Evolutionary conservation across 2,797 vertebrate genomes (phyloP).

Genomic region (Channallabes apus): DNA sequence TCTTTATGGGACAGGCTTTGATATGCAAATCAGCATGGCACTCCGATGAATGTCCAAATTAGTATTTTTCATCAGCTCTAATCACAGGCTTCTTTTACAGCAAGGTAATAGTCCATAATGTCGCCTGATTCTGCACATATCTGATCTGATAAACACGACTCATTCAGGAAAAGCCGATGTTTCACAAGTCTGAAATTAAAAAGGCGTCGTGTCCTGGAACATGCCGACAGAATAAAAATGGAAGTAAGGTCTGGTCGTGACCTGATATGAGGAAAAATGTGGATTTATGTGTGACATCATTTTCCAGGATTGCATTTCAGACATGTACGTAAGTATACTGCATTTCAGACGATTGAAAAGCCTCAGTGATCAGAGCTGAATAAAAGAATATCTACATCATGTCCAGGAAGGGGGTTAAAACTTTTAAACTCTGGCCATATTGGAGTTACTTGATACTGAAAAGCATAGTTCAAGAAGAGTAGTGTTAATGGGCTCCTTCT

Average conservation of each 20-base stretch:
- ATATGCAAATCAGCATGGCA: neutral
- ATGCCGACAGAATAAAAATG: too few species aligned
- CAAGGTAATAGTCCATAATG: neutral
- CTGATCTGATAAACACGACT: neutral
- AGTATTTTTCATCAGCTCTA: slow-evolving; percentile 17
- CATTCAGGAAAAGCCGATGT: neutral
- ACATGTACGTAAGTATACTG: neutral
- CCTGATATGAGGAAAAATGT: neutral
- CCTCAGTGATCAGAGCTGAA: neutral
- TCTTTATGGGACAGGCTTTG: neutral
- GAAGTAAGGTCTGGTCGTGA: neutral
- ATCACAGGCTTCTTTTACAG: slow-evolving; percentile 4
- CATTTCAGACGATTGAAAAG: neutral
- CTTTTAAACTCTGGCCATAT: neutral
- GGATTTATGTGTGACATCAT: neutral
- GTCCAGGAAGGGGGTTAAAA: neutral
- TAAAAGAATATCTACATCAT: neutral
- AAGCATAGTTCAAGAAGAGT: neutral
- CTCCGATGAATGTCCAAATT: neutral
- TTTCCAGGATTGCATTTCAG: neutral
- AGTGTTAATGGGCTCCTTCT: neutral
- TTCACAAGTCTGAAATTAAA: neutral
- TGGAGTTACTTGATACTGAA: neutral
- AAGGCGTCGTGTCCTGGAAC: too few species aligned
- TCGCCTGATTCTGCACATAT: neutral